These are phyloP conservation scores for Argentina silus DNA, from an alignment of 2,797 vertebrate species.

Conservation along the genomic window DNA sequence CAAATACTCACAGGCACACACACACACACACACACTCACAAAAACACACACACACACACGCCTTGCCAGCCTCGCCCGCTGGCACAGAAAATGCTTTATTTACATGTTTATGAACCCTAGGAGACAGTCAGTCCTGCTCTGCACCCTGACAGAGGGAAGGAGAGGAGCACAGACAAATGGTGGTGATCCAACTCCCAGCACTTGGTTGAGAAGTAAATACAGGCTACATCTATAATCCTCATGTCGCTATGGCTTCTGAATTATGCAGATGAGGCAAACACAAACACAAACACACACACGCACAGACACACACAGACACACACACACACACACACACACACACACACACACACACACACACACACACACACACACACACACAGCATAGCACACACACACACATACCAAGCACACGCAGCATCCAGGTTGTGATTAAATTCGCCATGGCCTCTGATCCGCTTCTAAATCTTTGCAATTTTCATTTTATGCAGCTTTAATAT, in stretches of 20 bases:
- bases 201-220: slow-evolving; percentile 76
- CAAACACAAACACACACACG: slow-evolving; percentile 3
- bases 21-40: slow-evolving; percentile 44
- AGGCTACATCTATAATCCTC: slow-evolving; percentile 75
- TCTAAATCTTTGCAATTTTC: slow-evolving; percentile 97
- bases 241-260: slow-evolving; percentile 63
- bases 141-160: slow-evolving; percentile 18
- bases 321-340: slow-evolving; percentile 46
- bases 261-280: slow-evolving; percentile 45
- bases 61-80: not conserved
- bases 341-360: slow-evolving; percentile 48
- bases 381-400: slow-evolving; percentile 44
- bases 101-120: not conserved
- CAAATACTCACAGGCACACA: slow-evolving; percentile 27
- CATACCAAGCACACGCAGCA: slow-evolving; percentile 50
- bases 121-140: slow-evolving; percentile 11
- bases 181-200: slow-evolving; percentile 69
- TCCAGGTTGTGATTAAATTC: slow-evolving; percentile 91
- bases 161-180: slow-evolving; percentile 47
- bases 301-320: slow-evolving; percentile 50
- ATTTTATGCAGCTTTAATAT: slow-evolving; percentile 97
- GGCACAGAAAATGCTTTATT: not conserved
- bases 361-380: slow-evolving; percentile 49
- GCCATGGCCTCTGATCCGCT: slow-evolving; percentile 86
- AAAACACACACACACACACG: not conserved